Evolutionary conservation across 2,113 vertebrate species (phyloP), one percentile per base, ranked within the genome.

Genomic region (Jaculus jaculus): DNA sequence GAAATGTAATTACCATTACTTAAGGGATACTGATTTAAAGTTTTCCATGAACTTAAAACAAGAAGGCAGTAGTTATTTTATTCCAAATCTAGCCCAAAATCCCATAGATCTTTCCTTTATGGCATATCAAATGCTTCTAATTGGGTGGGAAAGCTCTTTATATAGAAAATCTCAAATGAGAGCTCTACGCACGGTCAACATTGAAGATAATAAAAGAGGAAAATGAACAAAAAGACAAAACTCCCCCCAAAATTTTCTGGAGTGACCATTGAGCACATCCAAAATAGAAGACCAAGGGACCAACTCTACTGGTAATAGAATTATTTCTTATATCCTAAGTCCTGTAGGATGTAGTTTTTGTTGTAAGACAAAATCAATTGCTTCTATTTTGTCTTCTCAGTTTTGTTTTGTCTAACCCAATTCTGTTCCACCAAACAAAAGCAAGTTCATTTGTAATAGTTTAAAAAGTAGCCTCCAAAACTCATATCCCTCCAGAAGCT

Each of bases 11-110:
- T 54, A 54, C 54, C 54, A 54, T 54, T 8, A 54, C 11, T 54
- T 54, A 54, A 54, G 54, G 54, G 78, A 95, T 37, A 60, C 32
- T 37, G 20, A 66, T 78, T 87, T 61, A 94, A 92, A 86, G 9
- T 80, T 87, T 21, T 12, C 65, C 60, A 74, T 28, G 75, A 80
- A 92, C 54, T 63, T 23, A 82, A 82, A 82, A 63, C 47, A 39
- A 58, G 28, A 63, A 37, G 30, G 13, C 32, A 24, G 42, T 34
- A 21, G 69, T 80, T 91, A 74, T 1, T 68, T 51, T 32, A 83
- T 47, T n/a, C 79, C 65, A 80, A 93, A 17, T 13, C 82, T 79
- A 37, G 21, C 16, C 73, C 84, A 92, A 75, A 66, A 24, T 24
- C 24, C 47, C 51, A 7, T n/a, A 58, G 28, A 12, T 61, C 11